A percentile compares a stretch with the other conserved stretches of the same genome.
Evolutionary conservation across 2,888 invertebrate genomes (phyloP).

Genomic region (Pelosia muscerda): DNA sequence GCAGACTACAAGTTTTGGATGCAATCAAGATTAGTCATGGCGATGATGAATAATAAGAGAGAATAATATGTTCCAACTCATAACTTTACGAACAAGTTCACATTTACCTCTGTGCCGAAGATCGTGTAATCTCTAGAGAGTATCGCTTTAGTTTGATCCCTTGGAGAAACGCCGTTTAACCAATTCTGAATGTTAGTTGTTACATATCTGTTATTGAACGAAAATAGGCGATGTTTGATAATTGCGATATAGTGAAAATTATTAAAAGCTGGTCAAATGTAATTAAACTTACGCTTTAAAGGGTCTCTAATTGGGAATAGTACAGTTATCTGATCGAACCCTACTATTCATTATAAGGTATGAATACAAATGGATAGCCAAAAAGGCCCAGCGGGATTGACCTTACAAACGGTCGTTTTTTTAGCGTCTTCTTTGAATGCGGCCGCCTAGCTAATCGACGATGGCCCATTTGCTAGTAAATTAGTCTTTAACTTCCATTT

Average conservation of each 20-base stretch:
- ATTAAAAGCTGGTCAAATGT: neutral
- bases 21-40: too few relatives aligned
- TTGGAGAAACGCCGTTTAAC: constrained; percentile 1
- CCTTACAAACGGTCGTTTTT: too few relatives aligned
- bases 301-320: neutral
- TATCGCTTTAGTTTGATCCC: constrained; percentile 28
- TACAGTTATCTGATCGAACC: neutral
- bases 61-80: neutral
- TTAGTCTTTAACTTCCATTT: too few relatives aligned
- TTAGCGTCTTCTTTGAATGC: too few relatives aligned
- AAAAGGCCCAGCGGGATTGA: too few relatives aligned
- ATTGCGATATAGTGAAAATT: neutral
- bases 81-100: neutral
- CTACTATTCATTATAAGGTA: neutral
- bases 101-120: constrained; percentile 24
- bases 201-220: neutral
- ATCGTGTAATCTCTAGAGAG: constrained; percentile 23
- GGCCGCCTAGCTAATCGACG: too few relatives aligned
- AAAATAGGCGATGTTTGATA: neutral
- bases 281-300: too few relatives aligned
- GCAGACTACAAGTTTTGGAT: too few relatives aligned
- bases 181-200: neutral
- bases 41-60: too few relatives aligned
- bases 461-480: too few relatives aligned
- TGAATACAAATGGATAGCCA: too few relatives aligned